Evolutionary conservation across 2,888 invertebrate species (phyloP).

Genomic region (Cerceris rybyensis): DNA sequence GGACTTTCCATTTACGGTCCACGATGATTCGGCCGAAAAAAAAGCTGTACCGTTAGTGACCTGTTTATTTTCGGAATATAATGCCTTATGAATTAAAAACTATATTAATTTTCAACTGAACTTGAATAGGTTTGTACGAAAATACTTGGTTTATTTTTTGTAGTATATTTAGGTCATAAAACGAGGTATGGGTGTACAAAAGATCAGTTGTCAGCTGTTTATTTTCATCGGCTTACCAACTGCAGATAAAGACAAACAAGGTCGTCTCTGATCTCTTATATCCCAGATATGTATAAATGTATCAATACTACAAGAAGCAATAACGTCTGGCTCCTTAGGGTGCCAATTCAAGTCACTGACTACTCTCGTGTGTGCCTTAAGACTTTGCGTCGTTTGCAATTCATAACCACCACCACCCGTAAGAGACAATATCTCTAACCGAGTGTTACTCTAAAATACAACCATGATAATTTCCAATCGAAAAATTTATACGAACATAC

Average conservation of each 20-base stretch:
- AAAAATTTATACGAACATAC: background rate
- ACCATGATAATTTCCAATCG: constrained; percentile 8
- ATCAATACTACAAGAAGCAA: constrained; percentile 96
- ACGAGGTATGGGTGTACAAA: no score
- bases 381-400: constrained; percentile 87
- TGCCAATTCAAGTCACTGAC: constrained; percentile 97
- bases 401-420: constrained; percentile 84
- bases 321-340: constrained; percentile 87
- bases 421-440: constrained; percentile 94
- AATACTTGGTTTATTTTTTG: no score
- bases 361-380: constrained; percentile 92
- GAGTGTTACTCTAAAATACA: constrained; percentile 89
- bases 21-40: no score
- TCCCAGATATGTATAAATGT: constrained; percentile 98
- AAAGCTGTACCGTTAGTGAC: no score
- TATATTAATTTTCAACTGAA: no score
- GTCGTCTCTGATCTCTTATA: constrained; percentile 91
- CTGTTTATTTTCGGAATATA: no score
- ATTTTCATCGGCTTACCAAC: constrained; percentile 86
- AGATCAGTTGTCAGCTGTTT: background rate
- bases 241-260: constrained; percentile 92
- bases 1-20: no score
- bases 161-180: no score
- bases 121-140: no score
- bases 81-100: no score